Conservation (phyloP, 2,113 vertebrate genomes). For the Xiphophorus couchianus region DNA sequence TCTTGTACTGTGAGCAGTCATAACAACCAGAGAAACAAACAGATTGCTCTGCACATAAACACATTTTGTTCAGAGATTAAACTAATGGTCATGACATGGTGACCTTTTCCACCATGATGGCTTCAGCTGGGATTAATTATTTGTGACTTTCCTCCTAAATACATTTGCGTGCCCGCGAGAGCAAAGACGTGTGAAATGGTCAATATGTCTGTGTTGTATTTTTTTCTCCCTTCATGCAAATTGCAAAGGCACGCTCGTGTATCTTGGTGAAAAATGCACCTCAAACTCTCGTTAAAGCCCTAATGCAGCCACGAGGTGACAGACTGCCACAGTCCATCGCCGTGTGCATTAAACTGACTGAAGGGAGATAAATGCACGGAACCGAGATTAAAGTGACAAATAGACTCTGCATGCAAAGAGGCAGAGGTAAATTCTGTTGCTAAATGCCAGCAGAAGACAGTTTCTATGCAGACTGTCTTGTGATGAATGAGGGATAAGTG, state of each 20-base stretch:
- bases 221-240: conserved; percentile 16
- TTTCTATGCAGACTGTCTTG: conserved; percentile 39
- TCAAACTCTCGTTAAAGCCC: conserved; percentile 50
- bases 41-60: conserved; percentile 16
- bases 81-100: not conserved
- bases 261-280: conserved; percentile 46
- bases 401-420: conserved; percentile 72
- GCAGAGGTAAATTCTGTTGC: conserved; percentile 71
- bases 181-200: conserved; percentile 23
- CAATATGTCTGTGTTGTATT: conserved; percentile 16
- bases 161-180: conserved; percentile 17
- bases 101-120: conserved; percentile 2
- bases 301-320: conserved; percentile 64
- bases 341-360: conserved; percentile 68
- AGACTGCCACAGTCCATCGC: conserved; percentile 55
- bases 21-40: not conserved
- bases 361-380: conserved; percentile 61
- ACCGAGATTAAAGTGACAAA: conserved; percentile 72
- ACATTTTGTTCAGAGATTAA: conserved; percentile 15
- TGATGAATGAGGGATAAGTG: conserved; percentile 75
- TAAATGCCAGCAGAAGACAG: conserved; percentile 64
- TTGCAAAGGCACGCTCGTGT: conserved; percentile 8
- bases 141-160: conserved; percentile 14
- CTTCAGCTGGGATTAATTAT: conserved; percentile 36
- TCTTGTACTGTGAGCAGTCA: not conserved